Evolutionary conservation across 1,140 invertebrate species (phyloP).

Genomic region (Drosophila sproati): DNA sequence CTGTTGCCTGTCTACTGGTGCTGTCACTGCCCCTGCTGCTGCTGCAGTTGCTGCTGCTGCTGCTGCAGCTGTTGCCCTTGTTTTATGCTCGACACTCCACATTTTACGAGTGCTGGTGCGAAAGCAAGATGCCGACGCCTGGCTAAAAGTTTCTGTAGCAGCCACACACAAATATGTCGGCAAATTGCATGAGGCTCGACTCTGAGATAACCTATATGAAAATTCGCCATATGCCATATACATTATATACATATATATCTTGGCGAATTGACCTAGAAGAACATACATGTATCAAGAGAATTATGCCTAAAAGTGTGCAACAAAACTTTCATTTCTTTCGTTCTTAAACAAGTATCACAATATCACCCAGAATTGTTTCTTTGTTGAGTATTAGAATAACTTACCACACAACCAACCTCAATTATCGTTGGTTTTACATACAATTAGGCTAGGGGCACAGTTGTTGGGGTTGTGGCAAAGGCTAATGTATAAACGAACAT

Average conservation of each 20-base stretch:
- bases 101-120: conserved; percentile 32
- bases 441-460: neutral
- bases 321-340: neutral
- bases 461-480: conserved; percentile 5
- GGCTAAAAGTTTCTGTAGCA: conserved; percentile 14
- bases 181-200: neutral
- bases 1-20: conserved; percentile 13
- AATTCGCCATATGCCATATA: conserved; percentile 7
- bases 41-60: neutral
- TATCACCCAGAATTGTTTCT: neutral
- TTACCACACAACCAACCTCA: conserved; percentile 4
- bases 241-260: neutral
- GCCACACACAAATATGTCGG: neutral
- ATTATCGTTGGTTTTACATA: conserved; percentile 15
- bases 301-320: conserved; percentile 4
- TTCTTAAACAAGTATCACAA: neutral
- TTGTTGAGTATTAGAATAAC: conserved; percentile 1
- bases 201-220: conserved; percentile 17
- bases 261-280: neutral
- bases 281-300: neutral
- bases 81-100: conserved; percentile 29
- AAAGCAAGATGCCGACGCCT: conserved; percentile 14
- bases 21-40: conserved; percentile 5
- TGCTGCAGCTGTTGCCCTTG: conserved; percentile 17
- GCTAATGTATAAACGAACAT: conserved; percentile 13